phyloP scores from a whole-genome alignment of 2,113 vertebrate species.

The Aptenodytes patagonicus region DNA sequence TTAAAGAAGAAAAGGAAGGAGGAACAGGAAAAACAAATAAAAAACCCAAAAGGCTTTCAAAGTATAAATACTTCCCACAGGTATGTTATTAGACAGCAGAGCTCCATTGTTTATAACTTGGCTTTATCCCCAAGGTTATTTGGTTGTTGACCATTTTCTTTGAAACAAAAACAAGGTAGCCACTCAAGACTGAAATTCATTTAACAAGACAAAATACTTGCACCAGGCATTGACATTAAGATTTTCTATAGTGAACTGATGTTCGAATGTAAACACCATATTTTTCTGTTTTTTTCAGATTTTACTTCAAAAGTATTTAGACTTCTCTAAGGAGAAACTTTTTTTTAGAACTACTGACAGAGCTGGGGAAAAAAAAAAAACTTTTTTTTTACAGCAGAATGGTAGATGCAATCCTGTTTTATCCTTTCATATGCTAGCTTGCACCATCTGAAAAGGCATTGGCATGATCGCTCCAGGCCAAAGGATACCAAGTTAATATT shows the following conservation, averaged over 20 bases:
- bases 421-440: not conserved
- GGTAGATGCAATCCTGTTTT: not conserved
- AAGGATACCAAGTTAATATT: not conserved
- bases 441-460: not conserved
- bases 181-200: not conserved
- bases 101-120: not conserved
- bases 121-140: not conserved
- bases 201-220: not conserved
- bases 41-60: accelerated
- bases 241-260: not conserved
- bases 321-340: not conserved
- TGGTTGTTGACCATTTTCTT: not conserved
- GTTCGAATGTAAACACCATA: not conserved
- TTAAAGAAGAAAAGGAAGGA: not conserved
- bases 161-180: not conserved
- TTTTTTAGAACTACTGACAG: not conserved
- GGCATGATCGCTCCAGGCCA: not conserved
- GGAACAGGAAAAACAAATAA: not conserved
- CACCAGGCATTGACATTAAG: not conserved
- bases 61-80: not conserved
- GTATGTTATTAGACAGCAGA: not conserved
- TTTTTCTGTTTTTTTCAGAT: not conserved
- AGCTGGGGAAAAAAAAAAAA: not conserved
- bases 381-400: not conserved
- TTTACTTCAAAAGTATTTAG: not conserved